Evolutionary conservation across 2,113 vertebrate species (phyloP).

Genomic region (Elgaria multicarinata): DNA sequence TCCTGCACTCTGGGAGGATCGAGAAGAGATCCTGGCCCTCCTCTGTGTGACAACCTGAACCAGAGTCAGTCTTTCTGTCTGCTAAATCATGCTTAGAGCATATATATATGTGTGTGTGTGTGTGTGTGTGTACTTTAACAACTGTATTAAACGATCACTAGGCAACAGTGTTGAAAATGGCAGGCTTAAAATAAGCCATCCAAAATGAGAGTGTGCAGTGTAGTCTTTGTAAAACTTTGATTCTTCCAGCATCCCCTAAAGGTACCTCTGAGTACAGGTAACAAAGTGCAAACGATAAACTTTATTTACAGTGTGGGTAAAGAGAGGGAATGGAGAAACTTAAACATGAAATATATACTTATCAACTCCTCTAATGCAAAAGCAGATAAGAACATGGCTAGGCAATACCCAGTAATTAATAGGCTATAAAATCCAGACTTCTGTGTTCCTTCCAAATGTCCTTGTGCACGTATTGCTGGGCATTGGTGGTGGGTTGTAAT

Average conservation of each 20-base stretch:
- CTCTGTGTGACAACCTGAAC: no score
- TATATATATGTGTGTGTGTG: no score
- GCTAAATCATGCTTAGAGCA: neutral
- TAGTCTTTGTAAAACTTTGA: neutral
- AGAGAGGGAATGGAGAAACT: neutral
- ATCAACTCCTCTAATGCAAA: conserved; percentile 27
- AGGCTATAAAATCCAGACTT: neutral
- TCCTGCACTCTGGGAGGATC: no score
- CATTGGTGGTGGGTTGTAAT: neutral
- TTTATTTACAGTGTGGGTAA: conserved; percentile 9
- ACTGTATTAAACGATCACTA: neutral
- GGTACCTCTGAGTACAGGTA: neutral
- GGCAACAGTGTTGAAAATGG: neutral
- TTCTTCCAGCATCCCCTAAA: neutral
- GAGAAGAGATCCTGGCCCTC: no score
- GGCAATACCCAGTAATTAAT: conserved; percentile 14
- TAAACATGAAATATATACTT: conserved; percentile 24
- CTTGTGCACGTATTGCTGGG: neutral
- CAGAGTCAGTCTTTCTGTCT: neutral
- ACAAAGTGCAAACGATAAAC: conserved; percentile 7
- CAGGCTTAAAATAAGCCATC: neutral
- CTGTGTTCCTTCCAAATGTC: neutral
- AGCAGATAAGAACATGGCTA: conserved; percentile 12
- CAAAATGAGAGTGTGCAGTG: neutral
- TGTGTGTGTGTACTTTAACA: conserved; percentile 2